A percentile compares a stretch with the other conserved stretches of the same genome.
Conservation (phyloP, 2,888 invertebrate species). For the Xanthia togata region DNA sequence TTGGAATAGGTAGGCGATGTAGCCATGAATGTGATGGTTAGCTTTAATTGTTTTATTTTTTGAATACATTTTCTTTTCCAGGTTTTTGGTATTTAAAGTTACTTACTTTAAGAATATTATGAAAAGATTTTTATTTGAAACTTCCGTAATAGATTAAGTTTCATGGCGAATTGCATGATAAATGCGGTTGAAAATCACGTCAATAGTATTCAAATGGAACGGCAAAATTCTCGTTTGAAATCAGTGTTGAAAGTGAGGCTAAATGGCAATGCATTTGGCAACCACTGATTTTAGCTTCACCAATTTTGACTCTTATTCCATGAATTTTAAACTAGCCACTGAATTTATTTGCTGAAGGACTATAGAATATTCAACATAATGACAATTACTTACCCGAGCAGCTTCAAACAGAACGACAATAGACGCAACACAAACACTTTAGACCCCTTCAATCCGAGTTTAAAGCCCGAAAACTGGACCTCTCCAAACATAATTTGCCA, state of each 20-base stretch:
- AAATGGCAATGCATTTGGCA: slow-evolving; percentile 40
- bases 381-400: slow-evolving; percentile 50
- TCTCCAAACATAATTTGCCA: slow-evolving; percentile 65
- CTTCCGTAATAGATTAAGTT: neutral
- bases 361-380: slow-evolving; percentile 41
- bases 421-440: slow-evolving; percentile 57
- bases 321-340: slow-evolving; percentile 37
- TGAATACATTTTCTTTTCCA: neutral
- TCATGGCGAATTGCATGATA: neutral
- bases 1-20: neutral
- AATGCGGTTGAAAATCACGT: slow-evolving; percentile 14
- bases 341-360: slow-evolving; percentile 4
- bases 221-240: slow-evolving; percentile 7
- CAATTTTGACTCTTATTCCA: slow-evolving; percentile 19
- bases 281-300: slow-evolving; percentile 31
- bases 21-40: neutral
- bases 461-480: slow-evolving; percentile 62
- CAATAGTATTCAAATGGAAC: slow-evolving; percentile 19
- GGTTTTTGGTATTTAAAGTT: neutral
- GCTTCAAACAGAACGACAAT: slow-evolving; percentile 51
- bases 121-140: neutral
- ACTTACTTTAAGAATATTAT: neutral
- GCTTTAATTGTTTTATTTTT: neutral
- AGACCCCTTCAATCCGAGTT: slow-evolving; percentile 63
- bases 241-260: slow-evolving; percentile 24